These are phyloP conservation scores for Leptonema lineaticorne DNA, from an alignment of 1,140 invertebrate genomes.

Conservation along the genomic window DNA sequence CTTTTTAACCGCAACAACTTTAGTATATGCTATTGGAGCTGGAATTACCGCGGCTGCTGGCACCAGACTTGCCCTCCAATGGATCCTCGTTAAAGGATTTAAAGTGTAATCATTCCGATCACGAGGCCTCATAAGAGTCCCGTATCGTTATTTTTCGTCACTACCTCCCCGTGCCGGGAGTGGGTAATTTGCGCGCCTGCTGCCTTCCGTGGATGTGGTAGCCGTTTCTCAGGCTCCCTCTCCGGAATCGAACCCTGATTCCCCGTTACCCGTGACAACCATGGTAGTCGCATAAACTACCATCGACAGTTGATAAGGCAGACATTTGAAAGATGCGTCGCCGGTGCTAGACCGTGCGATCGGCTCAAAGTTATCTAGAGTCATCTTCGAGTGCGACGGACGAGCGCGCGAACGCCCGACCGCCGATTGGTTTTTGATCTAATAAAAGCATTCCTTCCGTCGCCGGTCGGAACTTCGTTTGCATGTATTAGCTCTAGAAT, in stretches of 20 bases:
- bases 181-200: constrained; percentile 88
- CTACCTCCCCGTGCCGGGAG: constrained; percentile 75
- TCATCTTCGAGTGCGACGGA: too few relatives aligned
- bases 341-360: constrained; percentile 73
- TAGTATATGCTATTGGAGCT: constrained; percentile 89
- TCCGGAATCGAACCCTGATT: constrained; percentile 69
- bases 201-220: constrained; percentile 91
- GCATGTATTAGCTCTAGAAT: constrained; percentile 86
- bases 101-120: constrained; percentile 89
- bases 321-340: constrained; percentile 83
- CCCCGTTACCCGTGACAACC: constrained; percentile 77
- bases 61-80: constrained; percentile 92
- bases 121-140: constrained; percentile 73
- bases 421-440: too few relatives aligned
- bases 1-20: constrained; percentile 81
- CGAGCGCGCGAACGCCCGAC: too few relatives aligned
- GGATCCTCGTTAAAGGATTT: constrained; percentile 85
- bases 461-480: constrained; percentile 65
- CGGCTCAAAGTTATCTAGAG: constrained; percentile 77
- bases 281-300: constrained; percentile 76
- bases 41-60: constrained; percentile 90
- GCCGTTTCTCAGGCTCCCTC: constrained; percentile 63
- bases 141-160: constrained; percentile 89
- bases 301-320: constrained; percentile 86
- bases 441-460: constrained; percentile 62